These are phyloP conservation scores for Rhagium mordax DNA, from an alignment of 2,888 invertebrate species.

Conservation along the genomic window DNA sequence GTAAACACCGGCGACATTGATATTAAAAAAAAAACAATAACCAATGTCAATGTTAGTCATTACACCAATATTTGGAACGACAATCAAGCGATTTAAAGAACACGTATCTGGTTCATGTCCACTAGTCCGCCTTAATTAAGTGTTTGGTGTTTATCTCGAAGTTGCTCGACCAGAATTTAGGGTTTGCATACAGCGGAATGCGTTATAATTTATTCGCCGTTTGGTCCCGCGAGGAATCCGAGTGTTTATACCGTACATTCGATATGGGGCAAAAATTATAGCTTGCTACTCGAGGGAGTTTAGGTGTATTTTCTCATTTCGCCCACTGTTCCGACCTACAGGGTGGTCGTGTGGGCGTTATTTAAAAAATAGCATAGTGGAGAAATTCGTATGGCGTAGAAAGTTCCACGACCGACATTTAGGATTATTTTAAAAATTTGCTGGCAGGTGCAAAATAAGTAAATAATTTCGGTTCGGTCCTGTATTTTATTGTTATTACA, in stretches of 20 bases:
- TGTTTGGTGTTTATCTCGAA: conserved; percentile 18
- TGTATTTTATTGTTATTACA: background rate
- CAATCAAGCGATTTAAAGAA: too few species aligned
- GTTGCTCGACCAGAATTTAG: conserved; percentile 14
- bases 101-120: conserved; percentile 15
- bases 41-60: too few species aligned
- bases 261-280: background rate
- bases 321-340: background rate
- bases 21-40: too few species aligned
- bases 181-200: conserved; percentile 1
- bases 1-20: too few species aligned
- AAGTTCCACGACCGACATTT: too few species aligned
- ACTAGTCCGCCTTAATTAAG: conserved; percentile 18
- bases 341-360: background rate
- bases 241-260: background rate
- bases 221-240: background rate
- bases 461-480: too few species aligned
- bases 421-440: too few species aligned
- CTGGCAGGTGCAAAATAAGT: too few species aligned
- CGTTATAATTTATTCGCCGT: conserved; percentile 13
- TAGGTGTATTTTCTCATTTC: background rate
- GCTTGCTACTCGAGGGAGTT: background rate
- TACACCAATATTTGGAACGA: too few species aligned
- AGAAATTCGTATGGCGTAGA: too few species aligned
- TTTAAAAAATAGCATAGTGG: too few species aligned